phyloP scores from a whole-genome alignment of 2,888 invertebrate species.

The Coleophora flavipennella region DNA sequence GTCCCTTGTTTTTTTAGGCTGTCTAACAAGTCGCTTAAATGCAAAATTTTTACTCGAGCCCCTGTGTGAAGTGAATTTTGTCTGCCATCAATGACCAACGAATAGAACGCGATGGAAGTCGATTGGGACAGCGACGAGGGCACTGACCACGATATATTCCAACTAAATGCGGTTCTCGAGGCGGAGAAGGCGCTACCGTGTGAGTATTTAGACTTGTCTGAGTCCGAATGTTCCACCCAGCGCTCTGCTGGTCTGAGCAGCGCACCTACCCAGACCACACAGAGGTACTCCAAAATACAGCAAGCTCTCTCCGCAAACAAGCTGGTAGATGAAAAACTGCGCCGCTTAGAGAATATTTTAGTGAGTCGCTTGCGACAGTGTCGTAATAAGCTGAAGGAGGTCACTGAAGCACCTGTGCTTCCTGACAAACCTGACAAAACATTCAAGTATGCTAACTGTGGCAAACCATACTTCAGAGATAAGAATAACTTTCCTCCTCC shows the following conservation, averaged over 20 bases:
- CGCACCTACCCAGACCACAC: constrained; percentile 8
- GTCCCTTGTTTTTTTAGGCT: no score
- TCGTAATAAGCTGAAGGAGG: constrained; percentile 28
- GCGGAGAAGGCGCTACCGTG: constrained; percentile 16
- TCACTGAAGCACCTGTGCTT: constrained; percentile 14
- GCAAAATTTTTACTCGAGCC: no score
- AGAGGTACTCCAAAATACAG: constrained; percentile 28
- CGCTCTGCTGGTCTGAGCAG: neutral
- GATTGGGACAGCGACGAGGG: constrained; percentile 30
- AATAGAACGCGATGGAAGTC: constrained; percentile 3
- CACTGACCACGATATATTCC: constrained; percentile 25
- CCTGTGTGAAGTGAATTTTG: neutral
- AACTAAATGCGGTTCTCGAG: constrained; percentile 25
- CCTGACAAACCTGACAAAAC: constrained; percentile 18
- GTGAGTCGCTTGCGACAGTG: constrained; percentile 39
- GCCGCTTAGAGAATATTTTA: constrained; percentile 39
- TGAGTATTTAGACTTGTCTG: no score
- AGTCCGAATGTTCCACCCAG: neutral
- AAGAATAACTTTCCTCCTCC: constrained; percentile 57
- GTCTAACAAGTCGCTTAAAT: no score
- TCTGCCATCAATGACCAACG: neutral
- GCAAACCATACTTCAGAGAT: constrained; percentile 80
- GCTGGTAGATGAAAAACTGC: constrained; percentile 39
- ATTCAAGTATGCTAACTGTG: constrained; percentile 48
- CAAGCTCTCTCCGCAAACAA: constrained; percentile 46